Evolutionary conservation across 2,888 invertebrate species (phyloP).

Genomic region (Saturnia pavonia): DNA sequence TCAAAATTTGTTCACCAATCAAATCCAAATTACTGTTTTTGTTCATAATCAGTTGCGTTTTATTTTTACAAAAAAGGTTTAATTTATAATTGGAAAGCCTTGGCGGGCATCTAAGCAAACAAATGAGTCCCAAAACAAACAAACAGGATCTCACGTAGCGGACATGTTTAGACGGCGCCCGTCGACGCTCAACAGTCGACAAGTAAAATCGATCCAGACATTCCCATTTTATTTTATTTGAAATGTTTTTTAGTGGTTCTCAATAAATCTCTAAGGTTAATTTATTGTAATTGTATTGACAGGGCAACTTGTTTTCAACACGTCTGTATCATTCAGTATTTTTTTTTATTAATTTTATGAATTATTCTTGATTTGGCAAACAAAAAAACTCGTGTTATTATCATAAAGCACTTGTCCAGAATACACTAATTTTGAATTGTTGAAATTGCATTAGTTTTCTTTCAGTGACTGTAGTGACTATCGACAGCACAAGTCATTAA

Average conservation of each 20-base stretch:
- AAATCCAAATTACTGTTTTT: neutral
- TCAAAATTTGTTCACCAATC: too few relatives aligned
- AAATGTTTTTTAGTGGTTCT: constrained; percentile 10
- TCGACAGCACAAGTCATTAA: neutral
- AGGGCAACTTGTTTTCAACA: neutral
- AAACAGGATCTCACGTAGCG: constrained; percentile 38
- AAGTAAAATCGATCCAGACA: constrained; percentile 34
- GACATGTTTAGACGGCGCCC: constrained; percentile 47
- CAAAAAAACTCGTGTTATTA: too few relatives aligned
- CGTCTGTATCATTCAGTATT: neutral
- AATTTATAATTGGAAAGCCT: constrained; percentile 32
- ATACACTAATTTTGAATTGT: neutral
- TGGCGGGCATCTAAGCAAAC: constrained; percentile 45
- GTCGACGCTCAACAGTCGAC: constrained; percentile 43
- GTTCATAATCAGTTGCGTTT: constrained; percentile 11
- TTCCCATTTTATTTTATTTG: constrained; percentile 18
- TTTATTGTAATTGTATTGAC: constrained; percentile 12
- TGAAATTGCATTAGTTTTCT: neutral
- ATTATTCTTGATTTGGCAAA: neutral
- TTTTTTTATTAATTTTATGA: neutral
- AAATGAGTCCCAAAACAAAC: constrained; percentile 40
- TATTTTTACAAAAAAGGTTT: constrained; percentile 21
- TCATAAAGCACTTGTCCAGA: neutral
- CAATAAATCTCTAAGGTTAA: constrained; percentile 12
- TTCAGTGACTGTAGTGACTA: too few relatives aligned